Conservation (phyloP, 1,140 invertebrate species). For the Macrosteles quadrilineatus region DNA sequence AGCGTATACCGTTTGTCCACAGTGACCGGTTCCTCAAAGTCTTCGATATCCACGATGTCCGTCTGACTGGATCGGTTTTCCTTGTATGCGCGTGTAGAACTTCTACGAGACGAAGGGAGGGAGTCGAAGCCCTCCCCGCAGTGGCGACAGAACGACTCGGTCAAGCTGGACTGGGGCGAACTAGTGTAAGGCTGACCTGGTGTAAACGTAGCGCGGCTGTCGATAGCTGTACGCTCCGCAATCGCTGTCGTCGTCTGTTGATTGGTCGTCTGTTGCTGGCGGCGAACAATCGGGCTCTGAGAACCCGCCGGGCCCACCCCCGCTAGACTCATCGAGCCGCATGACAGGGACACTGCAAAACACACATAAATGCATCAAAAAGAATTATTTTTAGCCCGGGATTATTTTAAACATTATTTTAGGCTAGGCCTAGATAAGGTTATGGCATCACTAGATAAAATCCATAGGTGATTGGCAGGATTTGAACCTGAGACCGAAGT, state of each 20-base stretch:
- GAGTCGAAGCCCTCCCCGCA: slow-evolving; percentile 32
- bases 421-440: no score
- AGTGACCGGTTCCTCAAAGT: slow-evolving; percentile 43
- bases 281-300: slow-evolving; percentile 45
- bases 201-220: slow-evolving; percentile 32
- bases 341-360: slow-evolving; percentile 56
- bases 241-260: slow-evolving; percentile 36
- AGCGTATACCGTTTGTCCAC: slow-evolving; percentile 57
- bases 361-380: not conserved
- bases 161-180: slow-evolving; percentile 26
- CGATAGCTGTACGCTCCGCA: slow-evolving; percentile 20
- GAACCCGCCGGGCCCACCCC: slow-evolving; percentile 43
- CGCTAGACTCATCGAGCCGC: slow-evolving; percentile 58
- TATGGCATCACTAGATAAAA: no score
- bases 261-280: slow-evolving; percentile 36
- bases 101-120: slow-evolving; percentile 21
- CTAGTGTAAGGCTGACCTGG: slow-evolving; percentile 33
- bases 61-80: slow-evolving; percentile 41
- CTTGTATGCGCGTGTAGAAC: slow-evolving; percentile 15
- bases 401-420: no score
- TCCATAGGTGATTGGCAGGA: no score
- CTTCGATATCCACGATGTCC: slow-evolving; percentile 47
- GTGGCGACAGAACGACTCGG: slow-evolving; percentile 28
- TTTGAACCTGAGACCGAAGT: no score
- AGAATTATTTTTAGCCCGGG: no score